phyloP scores from a whole-genome alignment of 2,113 vertebrate genomes.

The Corythornis cristatus region DNA sequence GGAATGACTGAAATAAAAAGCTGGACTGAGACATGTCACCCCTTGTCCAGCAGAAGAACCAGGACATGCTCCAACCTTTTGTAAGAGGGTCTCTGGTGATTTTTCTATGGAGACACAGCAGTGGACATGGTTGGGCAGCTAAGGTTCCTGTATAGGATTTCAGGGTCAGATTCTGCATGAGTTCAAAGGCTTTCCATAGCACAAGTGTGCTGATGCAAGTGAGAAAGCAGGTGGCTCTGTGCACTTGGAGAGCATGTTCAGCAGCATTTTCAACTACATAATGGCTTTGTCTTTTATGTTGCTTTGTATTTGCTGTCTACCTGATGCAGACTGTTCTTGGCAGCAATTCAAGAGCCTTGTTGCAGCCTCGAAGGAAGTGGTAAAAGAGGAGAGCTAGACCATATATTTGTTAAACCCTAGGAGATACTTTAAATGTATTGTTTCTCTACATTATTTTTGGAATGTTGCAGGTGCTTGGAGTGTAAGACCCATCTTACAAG shows the following conservation, averaged over 20 bases:
- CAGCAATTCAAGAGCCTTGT: background rate
- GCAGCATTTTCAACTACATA: background rate
- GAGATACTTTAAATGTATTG: constrained; percentile 9
- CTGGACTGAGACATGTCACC: background rate
- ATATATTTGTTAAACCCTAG: background rate
- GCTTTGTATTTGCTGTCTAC: constrained; percentile 7
- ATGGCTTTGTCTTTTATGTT: background rate
- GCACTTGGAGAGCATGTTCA: background rate
- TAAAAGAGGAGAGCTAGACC: constrained; percentile 14
- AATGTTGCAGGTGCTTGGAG: background rate
- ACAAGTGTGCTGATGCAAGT: background rate
- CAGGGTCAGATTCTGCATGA: background rate
- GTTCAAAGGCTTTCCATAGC: constrained; percentile 12
- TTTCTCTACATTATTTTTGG: constrained; percentile 3
- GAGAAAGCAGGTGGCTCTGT: constrained; percentile 51
- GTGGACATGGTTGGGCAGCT: background rate
- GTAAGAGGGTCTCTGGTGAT: background rate
- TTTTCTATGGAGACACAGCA: background rate
- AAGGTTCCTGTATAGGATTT: background rate
- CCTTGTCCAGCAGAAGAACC: background rate
- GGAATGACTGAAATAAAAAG: background rate
- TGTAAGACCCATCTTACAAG: background rate
- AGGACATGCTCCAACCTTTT: background rate
- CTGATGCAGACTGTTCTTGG: background rate
- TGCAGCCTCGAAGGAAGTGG: constrained; percentile 3